Evolutionary conservation across 2,797 vertebrate species (phyloP), one percentile per base, ranked within the genome.

Genomic region (Austrolebias charrua): DNA sequence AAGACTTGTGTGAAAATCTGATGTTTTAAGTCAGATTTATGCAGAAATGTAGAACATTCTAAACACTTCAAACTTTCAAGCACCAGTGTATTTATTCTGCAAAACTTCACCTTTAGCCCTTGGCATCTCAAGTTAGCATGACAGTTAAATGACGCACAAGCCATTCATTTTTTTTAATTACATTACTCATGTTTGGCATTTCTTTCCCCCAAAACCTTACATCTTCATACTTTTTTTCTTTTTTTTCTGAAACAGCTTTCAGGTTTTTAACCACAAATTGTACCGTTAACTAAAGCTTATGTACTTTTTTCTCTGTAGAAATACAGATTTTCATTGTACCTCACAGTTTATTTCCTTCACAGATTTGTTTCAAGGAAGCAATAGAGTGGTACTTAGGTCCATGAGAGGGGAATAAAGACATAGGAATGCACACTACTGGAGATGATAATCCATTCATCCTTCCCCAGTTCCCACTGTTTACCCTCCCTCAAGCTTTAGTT

Each of bases 361-460:
- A 33, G 35, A 33, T 15, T 59, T 20, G 35, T 44, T 76, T 73
- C 58, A 76, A 66, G 62, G 69, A 80, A 74, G 57, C 16, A 31
- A 49, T 33, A 9, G 59, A 70, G 73, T 57, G 55, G 64, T 6
- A 19, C 64, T 57, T 50, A 74, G 75, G 63, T 33, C 38, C 61
- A 65, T 3, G 50, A 66, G 50, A 63, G 68, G 68, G 77, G 66
- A 60, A 76, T 72, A 38, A 80, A 71, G 75, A 81, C 71, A 77
- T 72, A 74, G 86, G 86, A 90, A 90, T 86, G 84, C 79, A 85
- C 83, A 81, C 85, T 75, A 78, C 81, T 81, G 83, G 83, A 83
- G 78, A 89, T 89, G 87, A 90, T 91, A 90, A 91, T 91, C 87
- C 83, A 86, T 72, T 81, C 74, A 80, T 69, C 87, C 81, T 85